Percentiles rank a stretch among this genome's conserved stretches.
Evolutionary conservation across 1,140 invertebrate species (phyloP).

Genomic region (Tribolium madens): DNA sequence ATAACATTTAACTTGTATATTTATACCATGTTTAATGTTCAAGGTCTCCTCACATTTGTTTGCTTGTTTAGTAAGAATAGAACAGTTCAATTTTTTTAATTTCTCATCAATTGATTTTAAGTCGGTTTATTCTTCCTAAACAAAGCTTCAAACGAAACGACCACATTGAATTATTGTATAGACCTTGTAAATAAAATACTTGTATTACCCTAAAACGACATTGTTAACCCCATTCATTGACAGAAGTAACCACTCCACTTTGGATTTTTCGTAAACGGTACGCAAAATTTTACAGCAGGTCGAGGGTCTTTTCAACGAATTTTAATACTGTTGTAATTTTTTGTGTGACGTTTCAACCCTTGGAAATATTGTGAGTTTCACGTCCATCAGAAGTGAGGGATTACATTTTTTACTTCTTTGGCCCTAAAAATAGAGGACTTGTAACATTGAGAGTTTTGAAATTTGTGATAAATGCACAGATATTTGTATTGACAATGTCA

Average conservation of each 20-base stretch:
- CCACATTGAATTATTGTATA: conserved; percentile 47
- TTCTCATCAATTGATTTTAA: background rate
- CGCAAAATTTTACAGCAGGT: background rate
- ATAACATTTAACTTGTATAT: conserved; percentile 52
- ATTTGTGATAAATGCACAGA: conserved; percentile 60
- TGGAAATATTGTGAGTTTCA: conserved; percentile 29
- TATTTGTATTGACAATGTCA: conserved; percentile 64
- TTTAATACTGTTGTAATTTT: background rate
- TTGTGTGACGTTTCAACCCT: background rate
- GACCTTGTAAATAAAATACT: conserved; percentile 51
- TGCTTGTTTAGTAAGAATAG: conserved; percentile 50
- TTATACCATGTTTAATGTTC: conserved; percentile 49
- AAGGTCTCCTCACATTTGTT: conserved; percentile 49
- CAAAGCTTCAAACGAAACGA: conserved; percentile 46
- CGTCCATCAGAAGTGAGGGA: conserved; percentile 21
- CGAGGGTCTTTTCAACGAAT: background rate
- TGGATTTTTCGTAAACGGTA: background rate
- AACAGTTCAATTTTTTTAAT: background rate
- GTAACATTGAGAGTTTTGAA: conserved; percentile 42
- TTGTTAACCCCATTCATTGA: conserved; percentile 34
- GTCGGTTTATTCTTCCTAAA: conserved; percentile 50
- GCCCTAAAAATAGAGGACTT: conserved; percentile 44
- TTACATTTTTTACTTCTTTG: conserved; percentile 38
- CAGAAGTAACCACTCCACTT: conserved; percentile 5
- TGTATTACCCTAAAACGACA: conserved; percentile 43